Percentiles rank a stretch among this genome's conserved stretches.
Evolutionary conservation across 2,888 invertebrate genomes (phyloP).

Genomic region (Antheraea assamensis): DNA sequence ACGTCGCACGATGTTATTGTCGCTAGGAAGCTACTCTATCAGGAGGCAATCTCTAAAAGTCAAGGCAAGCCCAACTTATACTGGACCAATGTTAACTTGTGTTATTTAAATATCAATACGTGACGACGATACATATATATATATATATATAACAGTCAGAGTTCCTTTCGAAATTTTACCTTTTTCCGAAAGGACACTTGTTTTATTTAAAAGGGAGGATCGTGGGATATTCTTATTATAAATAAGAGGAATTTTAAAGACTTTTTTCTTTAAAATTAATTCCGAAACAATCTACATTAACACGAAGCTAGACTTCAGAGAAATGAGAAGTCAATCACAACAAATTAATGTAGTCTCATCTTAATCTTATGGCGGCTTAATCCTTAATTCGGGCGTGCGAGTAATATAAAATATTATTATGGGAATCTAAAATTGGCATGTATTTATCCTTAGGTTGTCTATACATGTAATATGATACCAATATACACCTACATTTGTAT

Average conservation of each 20-base stretch:
- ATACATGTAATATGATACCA: no score
- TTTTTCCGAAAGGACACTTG: slow-evolving; percentile 61
- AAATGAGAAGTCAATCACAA: no score
- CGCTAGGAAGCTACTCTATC: slow-evolving; percentile 65
- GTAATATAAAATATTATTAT: no score
- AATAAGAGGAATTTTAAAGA: not conserved
- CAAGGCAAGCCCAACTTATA: slow-evolving; percentile 68
- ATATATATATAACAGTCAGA: slow-evolving; percentile 39
- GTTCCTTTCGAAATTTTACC: slow-evolving; percentile 74
- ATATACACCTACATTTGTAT: no score
- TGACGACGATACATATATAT: slow-evolving; percentile 56
- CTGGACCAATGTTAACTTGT: slow-evolving; percentile 81
- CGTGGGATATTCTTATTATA: slow-evolving; percentile 2
- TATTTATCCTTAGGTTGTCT: no score
- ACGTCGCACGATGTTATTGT: slow-evolving; percentile 38
- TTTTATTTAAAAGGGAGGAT: slow-evolving; percentile 32
- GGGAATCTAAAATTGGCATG: no score
- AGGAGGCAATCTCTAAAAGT: slow-evolving; percentile 71
- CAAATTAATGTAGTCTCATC: no score
- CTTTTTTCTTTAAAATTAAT: not conserved
- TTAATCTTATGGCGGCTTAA: no score
- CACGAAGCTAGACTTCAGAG: not conserved
- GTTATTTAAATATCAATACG: slow-evolving; percentile 79
- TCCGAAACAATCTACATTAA: not conserved
- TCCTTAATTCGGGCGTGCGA: no score